Evolutionary conservation across 2,888 invertebrate genomes (phyloP).

Genomic region (Acrobasis suavella): DNA sequence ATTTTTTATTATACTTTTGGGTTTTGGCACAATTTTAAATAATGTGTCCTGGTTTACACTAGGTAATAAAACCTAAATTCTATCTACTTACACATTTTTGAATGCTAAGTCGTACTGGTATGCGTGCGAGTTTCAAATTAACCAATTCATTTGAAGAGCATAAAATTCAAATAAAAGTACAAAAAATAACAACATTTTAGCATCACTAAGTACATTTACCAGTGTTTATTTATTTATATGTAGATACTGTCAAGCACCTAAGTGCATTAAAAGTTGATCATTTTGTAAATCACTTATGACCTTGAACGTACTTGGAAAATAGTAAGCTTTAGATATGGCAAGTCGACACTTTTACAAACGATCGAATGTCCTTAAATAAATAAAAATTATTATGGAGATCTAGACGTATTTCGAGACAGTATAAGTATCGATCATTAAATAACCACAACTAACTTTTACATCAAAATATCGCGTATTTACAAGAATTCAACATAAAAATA

Average conservation of each 20-base stretch:
- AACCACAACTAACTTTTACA: conserved; percentile 76
- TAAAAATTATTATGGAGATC: conserved; percentile 65
- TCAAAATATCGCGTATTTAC: conserved; percentile 77
- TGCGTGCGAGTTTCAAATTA: conserved; percentile 10
- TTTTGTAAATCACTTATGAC: too few species aligned
- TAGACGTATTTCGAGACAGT: conserved; percentile 50
- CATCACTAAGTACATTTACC: conserved; percentile 33
- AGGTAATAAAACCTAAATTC: conserved; percentile 76
- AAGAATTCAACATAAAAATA: conserved; percentile 80
- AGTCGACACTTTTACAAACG: conserved; percentile 24
- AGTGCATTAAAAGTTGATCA: too few species aligned
- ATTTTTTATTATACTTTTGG: conserved; percentile 81
- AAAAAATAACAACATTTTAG: conserved; percentile 31
- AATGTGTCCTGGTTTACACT: conserved; percentile 79
- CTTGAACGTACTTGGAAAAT: conserved; percentile 22
- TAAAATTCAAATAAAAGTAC: conserved; percentile 15
- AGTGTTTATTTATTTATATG: conserved; percentile 17
- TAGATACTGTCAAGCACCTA: too few species aligned
- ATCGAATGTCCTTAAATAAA: conserved; percentile 50
- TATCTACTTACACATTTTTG: conserved; percentile 67
- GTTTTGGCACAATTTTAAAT: conserved; percentile 82
- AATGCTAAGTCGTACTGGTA: conserved; percentile 49
- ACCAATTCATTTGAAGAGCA: conserved; percentile 4
- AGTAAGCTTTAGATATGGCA: conserved; percentile 30
- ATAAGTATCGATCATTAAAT: conserved; percentile 67